phyloP scores from a whole-genome alignment of 2,113 vertebrate species.

The Cyrtonyx montezumae region DNA sequence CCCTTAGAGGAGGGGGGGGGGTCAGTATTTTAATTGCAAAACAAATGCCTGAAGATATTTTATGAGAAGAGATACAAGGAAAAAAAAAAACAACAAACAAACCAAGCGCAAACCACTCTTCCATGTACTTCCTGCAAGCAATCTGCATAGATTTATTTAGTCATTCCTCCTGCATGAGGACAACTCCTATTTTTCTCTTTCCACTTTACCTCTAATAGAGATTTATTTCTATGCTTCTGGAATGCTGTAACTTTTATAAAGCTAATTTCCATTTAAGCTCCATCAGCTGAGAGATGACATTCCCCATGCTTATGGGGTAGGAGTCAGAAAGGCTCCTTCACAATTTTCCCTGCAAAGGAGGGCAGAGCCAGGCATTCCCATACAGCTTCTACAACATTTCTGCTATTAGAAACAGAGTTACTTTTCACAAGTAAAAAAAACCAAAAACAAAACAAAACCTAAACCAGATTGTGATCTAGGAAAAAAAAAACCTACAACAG shows the following conservation, averaged over 20 bases:
- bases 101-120: not conserved
- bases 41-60: conserved; percentile 58
- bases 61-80: not conserved
- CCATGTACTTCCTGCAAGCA: not conserved
- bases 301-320: not conserved
- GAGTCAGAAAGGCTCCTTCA: not conserved
- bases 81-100: not conserved
- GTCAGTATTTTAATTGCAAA: conserved; percentile 69
- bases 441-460: not conserved
- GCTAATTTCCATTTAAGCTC: not conserved
- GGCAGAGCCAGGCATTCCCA: not conserved
- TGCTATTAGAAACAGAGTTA: not conserved
- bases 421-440: not conserved
- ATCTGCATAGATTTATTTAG: not conserved
- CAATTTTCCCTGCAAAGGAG: not conserved
- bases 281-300: not conserved
- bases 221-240: not conserved
- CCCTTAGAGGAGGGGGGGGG: not conserved
- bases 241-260: not conserved
- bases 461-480: not conserved
- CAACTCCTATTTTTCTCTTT: not conserved
- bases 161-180: not conserved
- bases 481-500: not conserved
- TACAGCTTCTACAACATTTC: not conserved
- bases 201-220: not conserved